Evolutionary conservation across 1,140 invertebrate genomes (phyloP).

Genomic region (Calliphora vicina): DNA sequence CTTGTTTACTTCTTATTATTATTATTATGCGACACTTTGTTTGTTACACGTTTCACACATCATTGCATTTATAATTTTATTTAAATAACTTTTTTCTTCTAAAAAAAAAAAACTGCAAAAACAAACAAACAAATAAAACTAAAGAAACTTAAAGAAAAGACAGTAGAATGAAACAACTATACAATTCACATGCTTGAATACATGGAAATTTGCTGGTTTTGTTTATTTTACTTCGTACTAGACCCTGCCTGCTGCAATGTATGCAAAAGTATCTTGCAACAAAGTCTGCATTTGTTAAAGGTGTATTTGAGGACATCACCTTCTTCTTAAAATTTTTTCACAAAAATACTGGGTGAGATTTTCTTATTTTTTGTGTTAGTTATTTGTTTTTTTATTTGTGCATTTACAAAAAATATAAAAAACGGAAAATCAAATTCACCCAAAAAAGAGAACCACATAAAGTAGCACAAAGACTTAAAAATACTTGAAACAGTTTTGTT

Average conservation of each 20-base stretch:
- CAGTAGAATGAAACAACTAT: neutral
- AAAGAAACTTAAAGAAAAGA: no score
- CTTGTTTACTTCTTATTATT: neutral
- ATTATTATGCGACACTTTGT: constrained; percentile 27
- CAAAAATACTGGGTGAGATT: neutral
- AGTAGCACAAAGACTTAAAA: neutral
- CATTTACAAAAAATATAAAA: neutral
- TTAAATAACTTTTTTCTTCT: constrained; percentile 15
- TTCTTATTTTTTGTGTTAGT: no score
- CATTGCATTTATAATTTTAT: constrained; percentile 35
- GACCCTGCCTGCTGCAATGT: neutral
- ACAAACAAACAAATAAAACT: neutral
- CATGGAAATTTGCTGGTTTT: no score
- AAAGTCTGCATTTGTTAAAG: neutral
- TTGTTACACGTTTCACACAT: constrained; percentile 23
- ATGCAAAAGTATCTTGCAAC: no score
- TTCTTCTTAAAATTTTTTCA: neutral
- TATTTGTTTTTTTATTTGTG: no score
- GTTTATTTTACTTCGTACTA: neutral
- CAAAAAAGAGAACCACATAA: neutral
- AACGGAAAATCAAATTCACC: neutral
- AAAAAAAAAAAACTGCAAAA: neutral
- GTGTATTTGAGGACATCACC: neutral
- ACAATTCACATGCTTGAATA: no score
- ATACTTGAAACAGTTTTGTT: neutral